Base-by-base conservation (phyloP, 2,113 vertebrate genomes). In the Pantherophis guttatus region DNA sequence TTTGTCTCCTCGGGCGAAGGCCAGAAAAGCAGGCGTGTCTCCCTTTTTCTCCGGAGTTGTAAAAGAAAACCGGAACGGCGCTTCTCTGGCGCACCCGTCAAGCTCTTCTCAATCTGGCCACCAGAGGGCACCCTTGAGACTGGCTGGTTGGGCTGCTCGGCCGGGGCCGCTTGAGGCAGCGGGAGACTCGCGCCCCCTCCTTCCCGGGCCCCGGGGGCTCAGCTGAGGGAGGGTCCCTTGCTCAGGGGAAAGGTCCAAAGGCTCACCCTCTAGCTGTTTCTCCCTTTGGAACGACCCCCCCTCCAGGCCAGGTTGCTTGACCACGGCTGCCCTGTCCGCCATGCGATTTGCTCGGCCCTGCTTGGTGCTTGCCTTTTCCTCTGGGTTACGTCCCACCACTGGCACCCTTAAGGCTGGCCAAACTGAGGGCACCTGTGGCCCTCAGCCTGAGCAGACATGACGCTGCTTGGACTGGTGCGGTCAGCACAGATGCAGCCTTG, bases 201-300 rank as follows among this genome's bases (percentile, higher is more conserved):
- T 65, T 26, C 26, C 15, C 6, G 0, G 2, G 15, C 4, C 15
- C 6, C 1, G 1, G 15, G n/a, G n/a, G 70, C n/a, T 33, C 70
- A 75, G 70, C 70, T 75, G 70, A 33, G 70, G n/a, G 70, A 17
- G 13, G 70, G 13, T 75, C n/a, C 70, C 70, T 17, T 75, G 70
- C 70, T 33, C n/a, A 19, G n/a, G 70, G 65, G 5, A 75, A 33
- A 33, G 13, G 70, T 33, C n/a, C 1, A 33, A n/a, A 33, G n/a
- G 62, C 17, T 33, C n/a, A 3, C 65, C 13, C n/a, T 33, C 11
- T 17, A 7, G 65, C 65, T 33, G n/a, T n/a, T 17, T 7, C n/a
- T 70, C 12, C 65, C 11, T 29, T 70, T 70, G 65, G 65, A 29
- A 15, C 5, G 9, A 26, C 58, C 1, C 59, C 57, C 65, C 29